These are phyloP conservation scores for Folsomia manolachei DNA, from an alignment of 2,888 invertebrate species.

Conservation along the genomic window DNA sequence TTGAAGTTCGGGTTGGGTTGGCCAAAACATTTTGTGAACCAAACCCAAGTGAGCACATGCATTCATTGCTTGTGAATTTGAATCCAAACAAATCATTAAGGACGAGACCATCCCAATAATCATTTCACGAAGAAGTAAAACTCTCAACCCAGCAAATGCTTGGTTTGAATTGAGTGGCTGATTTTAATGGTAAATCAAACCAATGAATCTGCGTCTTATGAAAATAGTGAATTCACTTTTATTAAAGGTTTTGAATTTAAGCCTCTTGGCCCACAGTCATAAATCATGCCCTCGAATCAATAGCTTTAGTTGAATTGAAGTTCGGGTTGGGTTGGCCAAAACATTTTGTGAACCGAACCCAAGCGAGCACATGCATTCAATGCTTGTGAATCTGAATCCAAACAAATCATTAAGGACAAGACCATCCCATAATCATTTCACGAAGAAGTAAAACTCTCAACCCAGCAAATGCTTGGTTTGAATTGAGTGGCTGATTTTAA, in stretches of 20 bases:
- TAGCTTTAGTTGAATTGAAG: too few relatives aligned
- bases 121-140: background rate
- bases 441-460: background rate
- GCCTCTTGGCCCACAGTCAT: background rate
- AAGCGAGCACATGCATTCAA: background rate
- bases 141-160: background rate
- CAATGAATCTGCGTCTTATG: too few relatives aligned
- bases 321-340: too few relatives aligned
- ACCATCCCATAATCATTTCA: slow-evolving; percentile 13
- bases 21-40: background rate
- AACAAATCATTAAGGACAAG: slow-evolving; percentile 23
- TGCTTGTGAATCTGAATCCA: slow-evolving; percentile 1
- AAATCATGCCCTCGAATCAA: slow-evolving; percentile 8
- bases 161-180: background rate
- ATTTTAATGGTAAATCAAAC: background rate
- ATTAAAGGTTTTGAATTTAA: too few relatives aligned
- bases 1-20: too few relatives aligned
- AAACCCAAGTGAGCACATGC: slow-evolving; percentile 13
- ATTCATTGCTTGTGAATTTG: background rate
- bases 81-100: slow-evolving; percentile 22
- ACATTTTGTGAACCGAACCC: slow-evolving; percentile 6
- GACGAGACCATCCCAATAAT: slow-evolving; percentile 15
- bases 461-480: background rate
- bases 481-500: background rate
- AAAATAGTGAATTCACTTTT: too few relatives aligned